Percentiles rank a stretch among this genome's conserved stretches.
phyloP scores from a whole-genome alignment of 2,797 vertebrate genomes.

The Potorous gilbertii region DNA sequence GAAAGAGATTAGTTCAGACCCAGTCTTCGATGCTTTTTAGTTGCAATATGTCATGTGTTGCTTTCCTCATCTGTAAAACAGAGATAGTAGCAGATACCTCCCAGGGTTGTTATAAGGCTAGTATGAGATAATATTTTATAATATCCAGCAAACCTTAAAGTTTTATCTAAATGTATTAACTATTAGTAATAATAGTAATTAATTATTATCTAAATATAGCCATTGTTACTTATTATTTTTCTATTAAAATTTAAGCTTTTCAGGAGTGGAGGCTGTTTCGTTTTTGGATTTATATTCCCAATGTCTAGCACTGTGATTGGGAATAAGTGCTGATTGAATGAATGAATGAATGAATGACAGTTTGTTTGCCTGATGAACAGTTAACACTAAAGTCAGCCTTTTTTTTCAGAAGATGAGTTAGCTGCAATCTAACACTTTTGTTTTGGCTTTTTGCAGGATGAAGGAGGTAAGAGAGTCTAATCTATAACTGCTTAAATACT shows the following conservation, averaged over 20 bases:
- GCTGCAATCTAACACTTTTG: neutral
- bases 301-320: neutral
- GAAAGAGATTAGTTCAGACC: neutral
- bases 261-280: neutral
- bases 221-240: neutral
- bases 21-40: neutral
- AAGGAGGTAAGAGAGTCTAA: neutral
- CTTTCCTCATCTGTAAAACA: neutral
- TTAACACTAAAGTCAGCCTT: neutral
- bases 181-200: no score
- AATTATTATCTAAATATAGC: no score
- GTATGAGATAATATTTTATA: neutral
- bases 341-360: neutral
- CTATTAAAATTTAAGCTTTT: neutral
- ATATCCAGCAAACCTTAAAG: neutral
- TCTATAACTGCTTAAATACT: neutral
- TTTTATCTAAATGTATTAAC: neutral
- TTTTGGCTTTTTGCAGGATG: neutral
- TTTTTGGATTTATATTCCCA: neutral
- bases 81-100: neutral
- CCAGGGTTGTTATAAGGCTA: neutral
- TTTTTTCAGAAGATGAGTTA: neutral
- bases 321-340: neutral
- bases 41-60: neutral
- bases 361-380: neutral